Evolutionary conservation across 1,140 invertebrate genomes (phyloP).

Genomic region (Doryteuthis pealeii): DNA sequence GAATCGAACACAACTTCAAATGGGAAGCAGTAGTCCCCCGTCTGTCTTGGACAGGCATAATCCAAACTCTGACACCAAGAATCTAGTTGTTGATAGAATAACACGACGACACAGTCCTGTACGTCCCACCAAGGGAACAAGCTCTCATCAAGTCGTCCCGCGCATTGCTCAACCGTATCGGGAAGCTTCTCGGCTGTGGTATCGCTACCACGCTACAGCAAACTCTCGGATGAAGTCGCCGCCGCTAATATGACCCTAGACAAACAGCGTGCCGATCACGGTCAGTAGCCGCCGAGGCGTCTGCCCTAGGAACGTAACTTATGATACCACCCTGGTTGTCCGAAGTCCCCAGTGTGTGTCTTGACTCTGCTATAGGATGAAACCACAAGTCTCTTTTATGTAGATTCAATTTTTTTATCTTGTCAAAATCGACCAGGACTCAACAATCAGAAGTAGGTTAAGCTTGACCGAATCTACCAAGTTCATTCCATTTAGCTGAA

Average conservation of each 20-base stretch:
- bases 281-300: constrained; percentile 23
- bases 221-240: constrained; percentile 23
- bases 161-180: constrained; percentile 44
- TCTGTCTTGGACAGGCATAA: constrained; percentile 38
- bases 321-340: constrained; percentile 40
- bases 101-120: constrained; percentile 35
- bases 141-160: constrained; percentile 31
- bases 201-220: constrained; percentile 29
- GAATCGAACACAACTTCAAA: constrained; percentile 10
- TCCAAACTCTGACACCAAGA: not conserved
- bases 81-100: constrained; percentile 33
- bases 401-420: no score
- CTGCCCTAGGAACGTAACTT: constrained; percentile 43
- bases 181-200: constrained; percentile 43
- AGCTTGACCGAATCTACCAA: no score
- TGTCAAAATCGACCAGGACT: no score
- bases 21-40: constrained; percentile 37
- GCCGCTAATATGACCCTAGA: constrained; percentile 36
- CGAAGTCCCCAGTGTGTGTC: no score
- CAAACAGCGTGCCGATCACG: constrained; percentile 22
- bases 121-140: constrained; percentile 4
- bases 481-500: no score
- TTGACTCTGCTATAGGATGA: no score
- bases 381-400: no score
- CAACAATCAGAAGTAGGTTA: no score